These are phyloP conservation scores for Hyaena hyaena DNA, from an alignment of 2,113 vertebrate species.

Conservation along the genomic window DNA sequence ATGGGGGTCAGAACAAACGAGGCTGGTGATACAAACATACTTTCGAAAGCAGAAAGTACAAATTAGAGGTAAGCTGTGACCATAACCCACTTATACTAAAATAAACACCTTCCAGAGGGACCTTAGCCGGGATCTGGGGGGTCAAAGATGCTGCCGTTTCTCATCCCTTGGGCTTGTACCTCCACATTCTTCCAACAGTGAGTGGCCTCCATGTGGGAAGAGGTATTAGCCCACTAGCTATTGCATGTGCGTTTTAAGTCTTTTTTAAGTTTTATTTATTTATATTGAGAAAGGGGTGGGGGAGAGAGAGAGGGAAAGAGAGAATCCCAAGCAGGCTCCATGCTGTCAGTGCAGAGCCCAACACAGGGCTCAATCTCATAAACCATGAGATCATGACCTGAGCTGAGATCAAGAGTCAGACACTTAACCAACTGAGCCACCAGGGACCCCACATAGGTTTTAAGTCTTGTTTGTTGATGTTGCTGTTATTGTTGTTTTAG, in stretches of 20 bases:
- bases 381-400: too few relatives aligned
- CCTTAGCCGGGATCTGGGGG: not conserved
- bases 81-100: not conserved
- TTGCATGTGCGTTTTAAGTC: not conserved
- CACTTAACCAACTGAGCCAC: too few relatives aligned
- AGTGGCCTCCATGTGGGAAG: not conserved
- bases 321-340: too few relatives aligned
- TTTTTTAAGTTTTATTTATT: too few relatives aligned
- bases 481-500: not conserved
- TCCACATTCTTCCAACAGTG: not conserved
- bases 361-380: too few relatives aligned
- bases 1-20: not conserved
- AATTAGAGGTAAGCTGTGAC: not conserved
- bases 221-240: not conserved
- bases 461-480: not conserved
- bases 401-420: too few relatives aligned
- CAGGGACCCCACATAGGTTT: too few relatives aligned
- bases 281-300: too few relatives aligned
- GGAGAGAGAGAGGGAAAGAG: too few relatives aligned
- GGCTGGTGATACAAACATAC: not conserved
- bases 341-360: too few relatives aligned
- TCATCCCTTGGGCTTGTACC: not conserved
- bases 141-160: not conserved
- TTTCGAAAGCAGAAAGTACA: not conserved
- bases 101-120: not conserved